Conservation (phyloP, 1,140 invertebrate genomes). For the Drosophila orosa region DNA sequence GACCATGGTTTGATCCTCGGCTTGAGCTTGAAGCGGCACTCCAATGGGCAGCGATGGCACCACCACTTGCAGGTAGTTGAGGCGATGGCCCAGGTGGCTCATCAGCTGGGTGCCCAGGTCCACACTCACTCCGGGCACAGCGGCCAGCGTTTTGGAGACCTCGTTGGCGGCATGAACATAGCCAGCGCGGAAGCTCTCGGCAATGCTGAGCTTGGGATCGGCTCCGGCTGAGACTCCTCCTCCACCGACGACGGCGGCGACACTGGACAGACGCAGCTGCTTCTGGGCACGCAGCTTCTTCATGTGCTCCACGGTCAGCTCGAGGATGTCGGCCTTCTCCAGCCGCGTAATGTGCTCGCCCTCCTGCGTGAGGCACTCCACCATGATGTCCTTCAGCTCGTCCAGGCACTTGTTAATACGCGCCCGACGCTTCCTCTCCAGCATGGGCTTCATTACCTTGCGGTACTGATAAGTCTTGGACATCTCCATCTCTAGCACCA, state of each 20-base stretch:
- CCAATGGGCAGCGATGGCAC: conserved; percentile 75
- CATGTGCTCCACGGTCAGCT: conserved; percentile 94
- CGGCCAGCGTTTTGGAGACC: conserved; percentile 90
- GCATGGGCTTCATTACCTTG: conserved; percentile 91
- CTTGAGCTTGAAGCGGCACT: conserved; percentile 42
- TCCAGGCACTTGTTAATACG: conserved; percentile 95
- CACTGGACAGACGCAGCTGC: conserved; percentile 84
- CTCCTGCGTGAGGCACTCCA: conserved; percentile 85
- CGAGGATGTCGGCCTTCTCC: conserved; percentile 96
- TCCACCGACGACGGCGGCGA: conserved; percentile 5
- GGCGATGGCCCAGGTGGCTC: conserved; percentile 92
- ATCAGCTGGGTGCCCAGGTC: conserved; percentile 94
- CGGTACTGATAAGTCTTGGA: conserved; percentile 87
- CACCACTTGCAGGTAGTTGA: conserved; percentile 87
- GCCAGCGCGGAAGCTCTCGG: conserved; percentile 90
- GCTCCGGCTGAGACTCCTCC: not conserved
- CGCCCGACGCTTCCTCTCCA: conserved; percentile 94
- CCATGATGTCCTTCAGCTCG: conserved; percentile 94
- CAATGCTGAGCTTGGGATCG: conserved; percentile 85
- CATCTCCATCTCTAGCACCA: conserved; percentile 84
- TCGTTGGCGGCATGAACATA: conserved; percentile 93
- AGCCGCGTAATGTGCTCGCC: conserved; percentile 93
- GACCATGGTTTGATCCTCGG: conserved; percentile 56
- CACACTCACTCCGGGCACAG: conserved; percentile 93
- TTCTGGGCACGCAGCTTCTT: conserved; percentile 89